Evolutionary conservation across 2,797 vertebrate genomes (phyloP), one percentile per base, ranked within the genome.

Genomic region (Champsocephalus esox): DNA sequence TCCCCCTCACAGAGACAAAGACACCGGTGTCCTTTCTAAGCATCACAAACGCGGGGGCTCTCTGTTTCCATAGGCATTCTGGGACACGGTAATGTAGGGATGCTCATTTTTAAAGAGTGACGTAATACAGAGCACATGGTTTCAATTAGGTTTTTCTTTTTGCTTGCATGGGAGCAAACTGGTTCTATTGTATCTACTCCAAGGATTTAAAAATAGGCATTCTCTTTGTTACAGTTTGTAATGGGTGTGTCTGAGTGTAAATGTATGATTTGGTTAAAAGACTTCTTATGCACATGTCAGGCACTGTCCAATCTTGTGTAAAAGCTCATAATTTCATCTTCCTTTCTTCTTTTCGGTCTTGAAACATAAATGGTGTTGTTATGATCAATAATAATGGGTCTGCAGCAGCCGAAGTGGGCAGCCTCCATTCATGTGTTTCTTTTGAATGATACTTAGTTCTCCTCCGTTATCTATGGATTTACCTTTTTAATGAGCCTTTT

Each of bases 1-100:
- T 76, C 66, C 77, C 79, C 67, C 81, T 70, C 9, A 21, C 66
- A 24, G 54, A 89, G 84, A 94, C 93, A 94, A 93, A 93, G 91
- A 79, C 81, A 49, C 77, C 32, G 91, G 90, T 95, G 92, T 94
- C 82, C 84, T 90, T 65, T 70, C 57, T 61, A 66, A 61, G 80
- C 86, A 80, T 80, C 46, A 21, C 75, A 75, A 79, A 84, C n/a
- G 64, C 73, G 2, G 58, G 73, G 70, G 58, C 84, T 81, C 68
- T 71, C 65, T 70, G 72, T 84, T 87, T 91, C 84, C 81, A 75
- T 81, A 67, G 68, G 88, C 82, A 77, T 92, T 91, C 81, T 90
- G 83, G 87, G 88, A 81, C 88, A 82, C 81, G 14, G 78, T 69
- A 63, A 75, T 73, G 81, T 74, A 70, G 75, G 79, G 84, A 86